Evolutionary conservation across 2,888 invertebrate species (phyloP).

Genomic region (Carpatolechia fugitivella): DNA sequence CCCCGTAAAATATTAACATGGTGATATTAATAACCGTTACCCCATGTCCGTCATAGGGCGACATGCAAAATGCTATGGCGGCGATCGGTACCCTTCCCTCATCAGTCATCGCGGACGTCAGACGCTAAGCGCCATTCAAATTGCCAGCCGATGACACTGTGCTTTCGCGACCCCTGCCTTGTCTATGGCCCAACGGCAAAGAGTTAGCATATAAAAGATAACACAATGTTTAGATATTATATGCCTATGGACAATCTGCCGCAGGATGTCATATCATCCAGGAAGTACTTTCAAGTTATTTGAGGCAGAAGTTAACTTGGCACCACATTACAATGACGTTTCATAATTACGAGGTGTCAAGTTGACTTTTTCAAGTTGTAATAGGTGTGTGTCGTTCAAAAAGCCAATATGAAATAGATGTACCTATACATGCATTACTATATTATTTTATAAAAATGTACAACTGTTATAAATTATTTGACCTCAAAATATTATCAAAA

Average conservation of each 20-base stretch:
- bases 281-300: no score
- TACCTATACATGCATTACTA: no score
- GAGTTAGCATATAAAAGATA: not conserved
- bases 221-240: not conserved
- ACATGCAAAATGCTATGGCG: constrained; percentile 51
- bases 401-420: no score
- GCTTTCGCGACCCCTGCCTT: constrained; percentile 74
- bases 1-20: constrained; percentile 11
- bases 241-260: not conserved
- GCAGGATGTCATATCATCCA: not conserved
- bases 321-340: no score
- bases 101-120: constrained; percentile 74
- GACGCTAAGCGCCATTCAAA: constrained; percentile 78
- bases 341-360: no score
- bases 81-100: constrained; percentile 75
- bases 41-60: constrained; percentile 28
- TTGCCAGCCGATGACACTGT: constrained; percentile 75
- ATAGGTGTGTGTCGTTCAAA: no score
- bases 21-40: constrained; percentile 16
- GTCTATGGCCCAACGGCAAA: constrained; percentile 49
- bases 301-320: no score
- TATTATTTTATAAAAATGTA: no score
- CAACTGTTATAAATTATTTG: no score
- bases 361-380: no score
- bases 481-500: no score